Conservation (phyloP, 1,140 invertebrate species). For the Apis dorsata region DNA sequence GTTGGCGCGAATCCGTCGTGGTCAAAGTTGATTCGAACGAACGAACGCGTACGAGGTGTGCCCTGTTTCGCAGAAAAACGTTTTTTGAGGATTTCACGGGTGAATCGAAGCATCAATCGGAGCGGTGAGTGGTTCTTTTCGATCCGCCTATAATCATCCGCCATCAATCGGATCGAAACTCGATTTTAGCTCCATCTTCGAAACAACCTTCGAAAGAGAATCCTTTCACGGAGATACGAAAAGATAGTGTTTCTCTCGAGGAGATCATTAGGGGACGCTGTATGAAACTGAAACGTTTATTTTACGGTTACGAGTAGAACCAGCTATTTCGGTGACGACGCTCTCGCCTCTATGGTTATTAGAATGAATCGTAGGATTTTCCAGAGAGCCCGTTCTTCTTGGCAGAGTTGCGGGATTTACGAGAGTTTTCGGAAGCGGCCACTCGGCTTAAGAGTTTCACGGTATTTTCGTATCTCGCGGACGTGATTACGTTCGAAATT, state of each 20-base stretch:
- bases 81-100: neutral
- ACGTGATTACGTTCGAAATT: neutral
- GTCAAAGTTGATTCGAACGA: neutral
- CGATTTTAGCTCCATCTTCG: constrained; percentile 10
- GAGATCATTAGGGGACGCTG: neutral
- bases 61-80: neutral
- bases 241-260: too few species aligned
- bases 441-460: too few species aligned
- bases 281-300: neutral
- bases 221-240: neutral
- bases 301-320: neutral
- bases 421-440: neutral
- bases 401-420: constrained; percentile 5
- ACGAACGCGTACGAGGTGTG: neutral
- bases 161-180: constrained; percentile 20
- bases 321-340: constrained; percentile 5
- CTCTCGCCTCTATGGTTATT: neutral
- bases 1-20: too few species aligned
- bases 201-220: neutral
- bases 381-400: neutral
- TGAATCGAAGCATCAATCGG: constrained; percentile 11
- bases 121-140: constrained; percentile 23
- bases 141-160: neutral
- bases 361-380: neutral
- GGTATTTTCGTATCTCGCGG: neutral